Evolutionary conservation across 2,113 vertebrate genomes (phyloP), one percentile per base, ranked within the genome.

Genomic region (Tragelaphus buxtoni): DNA sequence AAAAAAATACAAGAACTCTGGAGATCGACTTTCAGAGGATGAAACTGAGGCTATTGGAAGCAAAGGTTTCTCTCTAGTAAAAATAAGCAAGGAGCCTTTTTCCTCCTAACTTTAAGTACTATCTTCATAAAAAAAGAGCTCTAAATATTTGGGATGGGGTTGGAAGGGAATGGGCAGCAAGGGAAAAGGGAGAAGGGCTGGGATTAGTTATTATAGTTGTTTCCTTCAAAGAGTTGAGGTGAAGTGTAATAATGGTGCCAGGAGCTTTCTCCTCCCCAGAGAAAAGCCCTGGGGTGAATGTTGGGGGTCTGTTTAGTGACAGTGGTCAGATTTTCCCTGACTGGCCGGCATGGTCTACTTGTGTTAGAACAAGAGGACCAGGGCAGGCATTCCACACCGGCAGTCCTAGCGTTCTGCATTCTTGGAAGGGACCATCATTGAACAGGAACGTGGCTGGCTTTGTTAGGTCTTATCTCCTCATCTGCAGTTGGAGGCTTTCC

Each of bases 401-500:
- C n/a, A 13, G 90, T 72, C 92, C 93, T 2, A 81, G 94, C 89
- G 45, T 80, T 93, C 96, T 47, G 76, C 96, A 97, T 97, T 97
- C 97, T 95, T 97, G 97, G 97, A 97, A 89, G 26, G 65, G 90
- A 94, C 88, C 92, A 24, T 61, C 82, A 56, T 60, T 95, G 58
- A 55, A 47, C 88, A 84, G 96, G 96, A 96, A 92, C 84, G 94
- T 26, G 94, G 95, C 91, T 85, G 95, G 91, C 97, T 97, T 98
- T 98, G 97, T 96, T 97, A 83, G 30, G 96, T 94, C 97, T 94
- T 97, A 97, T 97, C 97, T 96, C 96, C 94, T 32, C 5, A 97
- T 98, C 97, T 94, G 97, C 95, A 96, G 94, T 96, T 97, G 95
- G 97, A 97, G 88, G 79, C 0, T 97, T 97, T 96, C 97, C 97